Evolutionary conservation across 2,888 invertebrate genomes (phyloP), one percentile per base, ranked within the genome.

Genomic region (Zhengitettix transpicula): DNA sequence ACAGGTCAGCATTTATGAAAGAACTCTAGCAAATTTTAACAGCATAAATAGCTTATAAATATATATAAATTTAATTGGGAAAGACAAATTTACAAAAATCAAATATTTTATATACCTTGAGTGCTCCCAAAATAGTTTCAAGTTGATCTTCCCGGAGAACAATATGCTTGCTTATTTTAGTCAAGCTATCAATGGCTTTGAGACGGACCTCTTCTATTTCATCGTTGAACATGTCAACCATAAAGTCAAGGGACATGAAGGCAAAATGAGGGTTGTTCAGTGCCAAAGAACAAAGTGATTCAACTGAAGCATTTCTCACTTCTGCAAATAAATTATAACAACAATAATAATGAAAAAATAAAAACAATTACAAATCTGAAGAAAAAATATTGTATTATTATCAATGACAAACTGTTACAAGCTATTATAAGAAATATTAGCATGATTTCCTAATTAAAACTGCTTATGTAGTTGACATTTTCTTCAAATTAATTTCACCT

Each of bases 161-260:
- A 57, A 98, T 91, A 68, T 92, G 90, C 52, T 85, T 81, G 1
- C 94, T 86, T 68, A 99, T 92, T 67, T 85, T 85, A 16, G 91
- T 86, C 67, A 99, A 79, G 67, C 94, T 91, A 72, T 93, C 90
- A 66, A 99, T 97, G 2, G 98, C 96, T 69, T 91, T 89, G 60
- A 98, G 77, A 17, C 96, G 80, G 12, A 98, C 97, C 70, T 91
- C 91, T 74, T 98, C 96, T 65, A 99, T 99, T 79, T 99, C 99
- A 71, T 99, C 98, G 73, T 99, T 99, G 73, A 99, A 98, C 98
- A 99, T 99, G 72, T 99, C 98, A 1, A 99, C 97, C 54, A 99
- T 79, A 71, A 96, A 97, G 73, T 99, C 98, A 44, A 98, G 78
- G 0, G 93, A 89, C 41, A 90, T 83, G 58, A 84, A 83, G 1